Evolutionary conservation across 1,140 invertebrate genomes (phyloP), one percentile per base, ranked within the genome.

Genomic region (Heterodera carotae): DNA sequence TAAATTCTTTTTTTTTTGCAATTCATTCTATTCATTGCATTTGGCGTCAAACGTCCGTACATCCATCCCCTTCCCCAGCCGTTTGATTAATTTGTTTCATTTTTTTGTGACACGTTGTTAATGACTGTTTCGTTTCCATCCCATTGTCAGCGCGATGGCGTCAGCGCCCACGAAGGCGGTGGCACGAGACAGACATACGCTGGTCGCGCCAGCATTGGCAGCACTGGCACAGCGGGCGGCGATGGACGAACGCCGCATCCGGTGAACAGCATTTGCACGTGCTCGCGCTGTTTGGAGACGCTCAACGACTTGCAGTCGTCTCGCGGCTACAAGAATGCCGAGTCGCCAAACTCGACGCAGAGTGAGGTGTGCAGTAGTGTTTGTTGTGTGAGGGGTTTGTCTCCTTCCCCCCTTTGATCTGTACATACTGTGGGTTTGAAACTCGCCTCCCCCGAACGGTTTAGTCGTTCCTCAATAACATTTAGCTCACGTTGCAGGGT

Each of bases 331-430:
- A 76, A 83, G 36, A 81, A 77, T 53, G 83, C 81, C 22, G 78
- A 82, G 70, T 84, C 82, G 1, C 81, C 81, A 12, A 43, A 76
- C 53, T 82, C 81, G 33, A 84, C 72, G 27, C 81, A 84, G 67
- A 82, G 81, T 33, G 81, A 82, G 39, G 81, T 83, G 62, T 22
- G 66, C n/a, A n/a, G n/a, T n/a, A n/a, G n/a, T n/a, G n/a, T n/a
- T n/a, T n/a, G n/a, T n/a, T n/a, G n/a, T n/a, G n/a, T n/a, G n/a
- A n/a, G n/a, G n/a, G n/a, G n/a, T n/a, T n/a, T n/a, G n/a, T n/a
- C n/a, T n/a, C n/a, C n/a, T n/a, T n/a, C n/a, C n/a, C n/a, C n/a
- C n/a, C n/a, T n/a, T n/a, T n/a, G n/a, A n/a, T n/a, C n/a, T n/a
- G n/a, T n/a, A n/a, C n/a, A n/a, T n/a, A n/a, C n/a, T n/a, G n/a